A percentile compares a stretch with the other conserved stretches of the same genome.
These are phyloP conservation scores for Scaptodrosophila lebanonensis DNA, from an alignment of 1,140 invertebrate genomes.

Conservation along the genomic window DNA sequence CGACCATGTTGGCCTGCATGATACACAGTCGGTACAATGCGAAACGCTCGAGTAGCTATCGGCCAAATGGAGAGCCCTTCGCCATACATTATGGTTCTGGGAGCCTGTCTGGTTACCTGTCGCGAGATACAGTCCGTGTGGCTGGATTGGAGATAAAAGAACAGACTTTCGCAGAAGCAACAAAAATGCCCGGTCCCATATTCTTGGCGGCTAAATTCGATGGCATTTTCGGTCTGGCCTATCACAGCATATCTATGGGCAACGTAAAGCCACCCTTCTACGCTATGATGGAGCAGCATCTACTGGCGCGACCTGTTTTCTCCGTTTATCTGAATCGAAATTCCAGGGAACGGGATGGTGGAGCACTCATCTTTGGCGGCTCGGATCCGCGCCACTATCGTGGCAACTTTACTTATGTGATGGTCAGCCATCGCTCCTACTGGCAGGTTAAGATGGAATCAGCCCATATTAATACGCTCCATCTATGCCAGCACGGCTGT, in stretches of 20 bases:
- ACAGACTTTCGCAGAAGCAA: slow-evolving; percentile 98
- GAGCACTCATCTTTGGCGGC: slow-evolving; percentile 66
- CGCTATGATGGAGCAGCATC: slow-evolving; percentile 92
- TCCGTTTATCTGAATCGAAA: slow-evolving; percentile 92
- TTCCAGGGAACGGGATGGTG: slow-evolving; percentile 76
- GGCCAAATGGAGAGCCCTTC: slow-evolving; percentile 92
- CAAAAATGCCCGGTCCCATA: slow-evolving; percentile 91
- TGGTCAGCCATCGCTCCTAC: slow-evolving; percentile 55
- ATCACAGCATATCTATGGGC: slow-evolving; percentile 92
- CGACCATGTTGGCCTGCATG: slow-evolving; percentile 92
- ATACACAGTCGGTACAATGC: slow-evolving; percentile 95
- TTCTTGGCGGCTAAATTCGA: slow-evolving; percentile 98
- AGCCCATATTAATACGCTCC: slow-evolving; percentile 37
- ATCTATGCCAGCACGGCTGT: slow-evolving; percentile 79
- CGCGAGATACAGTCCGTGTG: slow-evolving; percentile 87
- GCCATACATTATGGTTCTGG: slow-evolving; percentile 97
- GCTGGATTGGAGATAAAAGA: slow-evolving; percentile 83
- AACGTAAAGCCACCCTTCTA: slow-evolving; percentile 94
- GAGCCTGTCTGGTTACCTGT: slow-evolving; percentile 95
- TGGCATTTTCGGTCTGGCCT: slow-evolving; percentile 96
- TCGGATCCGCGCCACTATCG: slow-evolving; percentile 50
- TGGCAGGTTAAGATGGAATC: slow-evolving; percentile 69
- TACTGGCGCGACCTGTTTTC: slow-evolving; percentile 89
- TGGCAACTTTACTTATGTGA: slow-evolving; percentile 67
- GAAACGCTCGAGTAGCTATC: slow-evolving; percentile 88